Conservation (phyloP, 2,888 invertebrate genomes). For the Pyrocoelia pectoralis region DNA sequence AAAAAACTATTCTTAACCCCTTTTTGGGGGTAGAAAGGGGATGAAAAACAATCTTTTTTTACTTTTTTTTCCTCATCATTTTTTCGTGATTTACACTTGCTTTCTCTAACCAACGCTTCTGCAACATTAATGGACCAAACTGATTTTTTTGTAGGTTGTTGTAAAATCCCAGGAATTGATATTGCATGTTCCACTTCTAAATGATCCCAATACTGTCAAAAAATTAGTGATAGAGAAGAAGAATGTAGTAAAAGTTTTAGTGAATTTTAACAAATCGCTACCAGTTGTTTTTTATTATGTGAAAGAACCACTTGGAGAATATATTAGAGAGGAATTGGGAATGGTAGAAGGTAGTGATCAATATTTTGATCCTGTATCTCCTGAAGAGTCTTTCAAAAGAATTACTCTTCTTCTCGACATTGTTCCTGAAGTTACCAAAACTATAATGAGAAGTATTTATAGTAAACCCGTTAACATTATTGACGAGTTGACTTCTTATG, state of each 20-base stretch:
- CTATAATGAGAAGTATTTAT: slow-evolving; percentile 72
- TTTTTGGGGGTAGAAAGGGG: too few relatives aligned
- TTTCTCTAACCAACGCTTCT: too few relatives aligned
- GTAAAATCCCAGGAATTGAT: slow-evolving; percentile 49
- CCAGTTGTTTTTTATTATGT: slow-evolving; percentile 85
- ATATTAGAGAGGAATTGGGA: slow-evolving; percentile 73
- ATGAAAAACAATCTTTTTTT: too few relatives aligned
- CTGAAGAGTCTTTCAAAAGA: slow-evolving; percentile 74
- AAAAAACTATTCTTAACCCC: too few relatives aligned
- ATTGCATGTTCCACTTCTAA: slow-evolving; percentile 68
- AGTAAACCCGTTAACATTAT: slow-evolving; percentile 60
- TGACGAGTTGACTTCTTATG: slow-evolving; percentile 75
- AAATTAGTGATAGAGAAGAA: slow-evolving; percentile 72
- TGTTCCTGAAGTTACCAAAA: slow-evolving; percentile 72
- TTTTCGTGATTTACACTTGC: too few relatives aligned
- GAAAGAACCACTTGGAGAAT: slow-evolving; percentile 71
- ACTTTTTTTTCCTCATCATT: too few relatives aligned
- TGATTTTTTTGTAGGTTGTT: slow-evolving; percentile 46
- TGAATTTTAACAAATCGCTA: slow-evolving; percentile 78
- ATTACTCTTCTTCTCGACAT: slow-evolving; percentile 79
- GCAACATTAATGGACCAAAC: slow-evolving; percentile 9
- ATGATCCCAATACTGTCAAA: slow-evolving; percentile 64
- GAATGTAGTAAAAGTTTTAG: slow-evolving; percentile 78
- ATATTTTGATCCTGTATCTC: slow-evolving; percentile 69
- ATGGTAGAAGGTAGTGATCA: slow-evolving; percentile 67